These are phyloP conservation scores for Patella pellucida DNA, from an alignment of 2,888 invertebrate species.

Conservation along the genomic window DNA sequence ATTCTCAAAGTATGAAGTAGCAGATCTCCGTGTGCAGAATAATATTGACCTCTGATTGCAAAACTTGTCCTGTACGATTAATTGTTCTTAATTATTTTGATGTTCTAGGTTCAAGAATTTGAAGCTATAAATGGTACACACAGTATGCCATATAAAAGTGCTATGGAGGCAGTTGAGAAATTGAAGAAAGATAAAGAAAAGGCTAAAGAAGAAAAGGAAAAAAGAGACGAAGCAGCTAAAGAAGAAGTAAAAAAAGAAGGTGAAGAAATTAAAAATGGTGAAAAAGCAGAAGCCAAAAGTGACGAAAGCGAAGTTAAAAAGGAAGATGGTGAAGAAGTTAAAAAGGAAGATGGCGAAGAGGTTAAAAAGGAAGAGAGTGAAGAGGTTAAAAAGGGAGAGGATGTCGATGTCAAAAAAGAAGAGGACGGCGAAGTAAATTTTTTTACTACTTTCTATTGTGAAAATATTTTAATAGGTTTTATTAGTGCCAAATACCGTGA, in stretches of 20 bases:
- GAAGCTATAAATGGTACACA: slow-evolving; percentile 98
- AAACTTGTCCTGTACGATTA: too few species aligned
- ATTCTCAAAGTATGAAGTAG: too few species aligned
- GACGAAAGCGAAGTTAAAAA: slow-evolving; percentile 48
- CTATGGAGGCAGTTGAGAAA: slow-evolving; percentile 73
- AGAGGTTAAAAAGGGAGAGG: slow-evolving; percentile 28
- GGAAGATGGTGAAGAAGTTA: slow-evolving; percentile 30
- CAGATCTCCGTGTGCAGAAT: too few species aligned
- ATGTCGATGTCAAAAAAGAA: neutral
- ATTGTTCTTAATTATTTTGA: too few species aligned
- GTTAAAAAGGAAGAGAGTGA: slow-evolving; percentile 16
- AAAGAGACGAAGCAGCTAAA: slow-evolving; percentile 71
- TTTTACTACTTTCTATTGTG: too few species aligned
- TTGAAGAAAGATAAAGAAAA: slow-evolving; percentile 72
- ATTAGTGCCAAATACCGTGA: too few species aligned
- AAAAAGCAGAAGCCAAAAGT: slow-evolving; percentile 31
- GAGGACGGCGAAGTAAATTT: too few species aligned
- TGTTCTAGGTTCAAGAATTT: slow-evolving; percentile 89
- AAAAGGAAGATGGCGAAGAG: slow-evolving; percentile 21
- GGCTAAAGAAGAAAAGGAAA: slow-evolving; percentile 27
- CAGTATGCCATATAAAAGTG: slow-evolving; percentile 84
- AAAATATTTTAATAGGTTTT: too few species aligned
- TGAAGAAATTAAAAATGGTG: slow-evolving; percentile 32
- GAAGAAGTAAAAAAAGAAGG: slow-evolving; percentile 50
- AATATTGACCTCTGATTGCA: too few species aligned